Percentiles rank a stretch among this genome's conserved stretches.
Conservation (phyloP, 1,140 invertebrate species). For the Lordiphosa mommai region DNA sequence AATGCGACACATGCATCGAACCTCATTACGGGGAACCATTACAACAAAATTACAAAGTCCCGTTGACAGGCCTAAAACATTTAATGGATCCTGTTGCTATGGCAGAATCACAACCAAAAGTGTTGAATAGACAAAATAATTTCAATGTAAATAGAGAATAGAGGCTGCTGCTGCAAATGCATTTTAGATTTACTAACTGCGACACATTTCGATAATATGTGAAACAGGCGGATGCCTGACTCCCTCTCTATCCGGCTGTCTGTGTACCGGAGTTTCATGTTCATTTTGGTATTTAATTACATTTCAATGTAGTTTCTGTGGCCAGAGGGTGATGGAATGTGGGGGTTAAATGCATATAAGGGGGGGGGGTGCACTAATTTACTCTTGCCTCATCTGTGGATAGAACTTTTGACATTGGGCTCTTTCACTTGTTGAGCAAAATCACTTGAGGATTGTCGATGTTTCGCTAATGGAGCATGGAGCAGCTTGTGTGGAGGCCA, state of each 20-base stretch:
- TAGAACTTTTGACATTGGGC: conserved; percentile 9
- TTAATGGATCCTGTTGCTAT: conserved; percentile 20
- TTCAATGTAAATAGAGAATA: conserved; percentile 35
- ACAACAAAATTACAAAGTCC: conserved; percentile 50
- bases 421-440: conserved; percentile 53
- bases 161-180: conserved; percentile 36
- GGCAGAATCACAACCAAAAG: conserved; percentile 34
- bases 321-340: conserved; percentile 3
- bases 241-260: neutral
- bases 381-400: conserved; percentile 29
- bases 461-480: conserved; percentile 20
- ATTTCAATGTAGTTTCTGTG: conserved; percentile 69
- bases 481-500: neutral
- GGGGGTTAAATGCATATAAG: conserved; percentile 9
- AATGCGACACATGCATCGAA: conserved; percentile 45
- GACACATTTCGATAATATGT: conserved; percentile 69
- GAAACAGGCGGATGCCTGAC: conserved; percentile 22
- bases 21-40: conserved; percentile 50
- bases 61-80: conserved; percentile 31
- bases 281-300: conserved; percentile 72
- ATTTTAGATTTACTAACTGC: conserved; percentile 71
- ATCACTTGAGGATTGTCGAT: conserved; percentile 15
- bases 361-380: conserved; percentile 51
- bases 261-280: conserved; percentile 44
- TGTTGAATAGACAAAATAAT: conserved; percentile 62